These are phyloP conservation scores for Dryobates pubescens DNA, from an alignment of 2,797 vertebrate genomes.

Conservation along the genomic window DNA sequence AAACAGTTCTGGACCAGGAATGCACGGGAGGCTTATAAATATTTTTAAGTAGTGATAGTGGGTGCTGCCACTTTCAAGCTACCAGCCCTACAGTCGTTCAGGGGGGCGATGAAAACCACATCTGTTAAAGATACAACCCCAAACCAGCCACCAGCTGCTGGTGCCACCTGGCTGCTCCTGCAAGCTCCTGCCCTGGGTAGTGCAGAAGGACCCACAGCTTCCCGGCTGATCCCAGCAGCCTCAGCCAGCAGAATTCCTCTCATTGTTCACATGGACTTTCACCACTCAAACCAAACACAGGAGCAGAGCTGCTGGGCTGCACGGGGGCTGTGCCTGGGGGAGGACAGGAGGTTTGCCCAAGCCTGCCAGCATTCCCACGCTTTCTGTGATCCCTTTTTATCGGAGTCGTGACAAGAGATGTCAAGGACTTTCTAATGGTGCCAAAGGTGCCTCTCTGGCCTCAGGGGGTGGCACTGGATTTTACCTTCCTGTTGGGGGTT, in stretches of 20 bases:
- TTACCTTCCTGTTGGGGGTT: not conserved
- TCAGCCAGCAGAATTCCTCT: constrained; percentile 67
- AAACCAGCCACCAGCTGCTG: not conserved
- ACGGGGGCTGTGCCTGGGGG: not conserved
- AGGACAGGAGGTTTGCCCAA: constrained; percentile 30
- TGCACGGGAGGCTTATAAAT: not conserved
- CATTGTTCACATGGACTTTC: constrained; percentile 74
- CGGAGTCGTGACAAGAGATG: constrained; percentile 19
- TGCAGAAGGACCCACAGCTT: accelerated
- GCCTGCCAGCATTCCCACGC: constrained; percentile 57
- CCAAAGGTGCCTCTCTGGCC: constrained; percentile 28
- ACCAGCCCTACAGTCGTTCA: not conserved
- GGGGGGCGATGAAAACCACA: not conserved
- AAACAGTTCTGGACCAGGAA: not conserved
- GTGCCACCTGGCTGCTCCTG: not conserved
- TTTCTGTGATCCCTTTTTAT: constrained; percentile 34
- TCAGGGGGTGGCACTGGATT: not conserved
- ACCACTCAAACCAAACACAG: constrained; percentile 67
- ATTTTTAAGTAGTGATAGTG: accelerated
- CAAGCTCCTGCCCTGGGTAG: not conserved
- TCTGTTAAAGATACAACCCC: not conserved
- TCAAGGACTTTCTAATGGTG: constrained; percentile 51
- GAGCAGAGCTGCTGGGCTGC: not conserved
- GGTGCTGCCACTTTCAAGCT: not conserved
- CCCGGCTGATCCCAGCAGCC: constrained; percentile 62